These are phyloP conservation scores for Lasius fuliginosus DNA, from an alignment of 2,888 invertebrate species.

Conservation along the genomic window DNA sequence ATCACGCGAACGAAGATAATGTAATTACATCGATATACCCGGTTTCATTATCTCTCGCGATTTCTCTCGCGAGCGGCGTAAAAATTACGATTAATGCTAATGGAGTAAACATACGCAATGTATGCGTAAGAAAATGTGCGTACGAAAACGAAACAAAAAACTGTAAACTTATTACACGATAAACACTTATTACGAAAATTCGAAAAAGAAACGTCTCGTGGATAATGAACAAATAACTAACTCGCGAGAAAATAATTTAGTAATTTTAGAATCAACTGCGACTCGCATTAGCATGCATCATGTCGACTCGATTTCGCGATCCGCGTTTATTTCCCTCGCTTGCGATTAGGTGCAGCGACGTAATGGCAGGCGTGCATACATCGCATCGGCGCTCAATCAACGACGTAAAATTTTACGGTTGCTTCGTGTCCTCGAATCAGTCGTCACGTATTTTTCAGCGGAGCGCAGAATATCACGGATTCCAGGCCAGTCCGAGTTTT, in stretches of 20 bases:
- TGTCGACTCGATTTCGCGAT: slow-evolving; percentile 9
- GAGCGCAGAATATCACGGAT: slow-evolving; percentile 37
- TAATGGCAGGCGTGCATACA: slow-evolving; percentile 44
- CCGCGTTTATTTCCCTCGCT: slow-evolving; percentile 35
- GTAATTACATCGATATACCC: slow-evolving; percentile 44
- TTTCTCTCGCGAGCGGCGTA: neutral
- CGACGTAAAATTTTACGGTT: slow-evolving; percentile 67
- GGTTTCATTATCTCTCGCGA: slow-evolving; percentile 34
- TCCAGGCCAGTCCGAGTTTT: slow-evolving; percentile 27
- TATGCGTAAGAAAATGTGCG: neutral
- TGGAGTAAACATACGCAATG: slow-evolving; percentile 1
- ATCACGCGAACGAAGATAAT: slow-evolving; percentile 39
- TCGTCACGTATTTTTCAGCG: slow-evolving; percentile 40
- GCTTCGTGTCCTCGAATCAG: slow-evolving; percentile 61
- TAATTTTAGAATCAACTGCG: slow-evolving; percentile 21
- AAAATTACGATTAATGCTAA: slow-evolving; percentile 45
- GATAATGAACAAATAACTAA: neutral
- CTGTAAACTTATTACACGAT: neutral
- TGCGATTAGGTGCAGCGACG: slow-evolving; percentile 44
- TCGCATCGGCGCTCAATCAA: slow-evolving; percentile 65
- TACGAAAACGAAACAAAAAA: neutral
- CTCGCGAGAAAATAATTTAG: neutral
- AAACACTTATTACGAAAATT: neutral
- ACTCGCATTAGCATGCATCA: slow-evolving; percentile 14
- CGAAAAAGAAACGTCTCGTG: neutral